Base-by-base conservation (phyloP, 1,140 invertebrate species). In the Cotesia chilonis region DNA sequence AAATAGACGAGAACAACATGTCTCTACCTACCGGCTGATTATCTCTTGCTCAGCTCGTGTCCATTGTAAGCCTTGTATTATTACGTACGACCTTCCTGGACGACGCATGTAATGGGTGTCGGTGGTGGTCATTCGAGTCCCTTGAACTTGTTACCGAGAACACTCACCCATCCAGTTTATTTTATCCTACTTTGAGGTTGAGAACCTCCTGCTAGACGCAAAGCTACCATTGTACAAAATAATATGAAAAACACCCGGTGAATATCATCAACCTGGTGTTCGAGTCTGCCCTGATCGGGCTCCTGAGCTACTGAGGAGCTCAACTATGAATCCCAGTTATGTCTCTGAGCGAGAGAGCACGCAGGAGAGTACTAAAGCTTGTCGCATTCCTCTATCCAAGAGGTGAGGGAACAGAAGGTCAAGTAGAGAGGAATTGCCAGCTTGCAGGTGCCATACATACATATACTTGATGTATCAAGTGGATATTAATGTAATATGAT, bases 371-470 rank as follows among this genome's bases (percentile, higher is more conserved):
- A 68, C 66, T 68, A 41, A 54, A 65, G 66, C 66, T 51, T 68
- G 66, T 68, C 66, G 66, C 66, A 68, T 68, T 68, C 66, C 66
- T 68, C 10, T 41, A 35, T 47, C 41, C 6, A 10, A 6, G 41
- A 10, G 63, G 60, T 38, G 60, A 63, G 60, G 36, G 63, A 35
- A 35, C 14, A 65, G 63, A 65, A 65, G 63, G 66, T 68, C 66
- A 41, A 54, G 66, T 63, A 63, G 60, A 63, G 66, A 68, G 52
- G 66, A 68, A 68, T 68, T 51, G 66, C 66, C 51, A 47, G 41
- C 6, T 68, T 51, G 51, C 66, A 68, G 66, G 66, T 68, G 66
- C 66, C 66, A 68, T 51, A 68, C 51, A 54, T 51, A 47, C 41
- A 47, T 47, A 47, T 47, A 47, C 28, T 28, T 47, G 41, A 47